A percentile compares a stretch with the other conserved stretches of the same genome.
These are phyloP conservation scores for Scaptomyza montana DNA, from an alignment of 1,140 invertebrate species.

Conservation along the genomic window DNA sequence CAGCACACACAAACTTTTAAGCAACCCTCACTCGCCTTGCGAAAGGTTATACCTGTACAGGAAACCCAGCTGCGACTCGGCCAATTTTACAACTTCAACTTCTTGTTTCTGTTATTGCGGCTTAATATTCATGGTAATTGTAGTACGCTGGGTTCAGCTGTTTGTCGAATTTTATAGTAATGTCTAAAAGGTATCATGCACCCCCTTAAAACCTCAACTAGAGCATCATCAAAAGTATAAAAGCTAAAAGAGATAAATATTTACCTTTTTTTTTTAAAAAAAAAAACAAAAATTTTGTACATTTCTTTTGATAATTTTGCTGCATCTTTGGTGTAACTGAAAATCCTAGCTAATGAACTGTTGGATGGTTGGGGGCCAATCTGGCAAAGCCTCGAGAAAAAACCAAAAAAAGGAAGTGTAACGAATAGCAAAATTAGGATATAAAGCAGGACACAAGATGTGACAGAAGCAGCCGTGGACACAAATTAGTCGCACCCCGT, in stretches of 20 bases:
- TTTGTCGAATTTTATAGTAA: conserved; percentile 44
- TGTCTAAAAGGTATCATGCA: conserved; percentile 32
- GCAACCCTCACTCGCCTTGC: conserved; percentile 51
- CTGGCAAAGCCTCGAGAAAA: conserved; percentile 11
- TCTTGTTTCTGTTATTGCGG: conserved; percentile 50
- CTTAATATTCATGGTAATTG: conserved; percentile 76
- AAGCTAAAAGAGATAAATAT: conserved; percentile 55
- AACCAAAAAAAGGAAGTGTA: conserved; percentile 52
- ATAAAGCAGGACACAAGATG: conserved; percentile 12
- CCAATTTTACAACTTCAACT: conserved; percentile 61
- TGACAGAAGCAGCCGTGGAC: conserved; percentile 42
- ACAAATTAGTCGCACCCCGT: conserved; percentile 70
- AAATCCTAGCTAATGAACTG: conserved; percentile 75
- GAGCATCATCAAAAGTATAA: conserved; percentile 39
- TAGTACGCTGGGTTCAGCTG: conserved; percentile 58
- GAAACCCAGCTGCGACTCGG: conserved; percentile 59
- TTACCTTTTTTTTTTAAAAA: conserved; percentile 49
- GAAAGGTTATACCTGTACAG: conserved; percentile 27
- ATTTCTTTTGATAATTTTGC: conserved; percentile 40
- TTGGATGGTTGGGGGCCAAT: conserved; percentile 17
- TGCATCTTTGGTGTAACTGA: conserved; percentile 60
- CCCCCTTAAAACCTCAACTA: conserved; percentile 36
- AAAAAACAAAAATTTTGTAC: no score
- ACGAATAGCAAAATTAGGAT: conserved; percentile 65
- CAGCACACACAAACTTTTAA: conserved; percentile 27